Percentiles rank a stretch among this genome's conserved stretches.
Evolutionary conservation across 2,888 invertebrate species (phyloP).

Genomic region (Hydraecia micacea): DNA sequence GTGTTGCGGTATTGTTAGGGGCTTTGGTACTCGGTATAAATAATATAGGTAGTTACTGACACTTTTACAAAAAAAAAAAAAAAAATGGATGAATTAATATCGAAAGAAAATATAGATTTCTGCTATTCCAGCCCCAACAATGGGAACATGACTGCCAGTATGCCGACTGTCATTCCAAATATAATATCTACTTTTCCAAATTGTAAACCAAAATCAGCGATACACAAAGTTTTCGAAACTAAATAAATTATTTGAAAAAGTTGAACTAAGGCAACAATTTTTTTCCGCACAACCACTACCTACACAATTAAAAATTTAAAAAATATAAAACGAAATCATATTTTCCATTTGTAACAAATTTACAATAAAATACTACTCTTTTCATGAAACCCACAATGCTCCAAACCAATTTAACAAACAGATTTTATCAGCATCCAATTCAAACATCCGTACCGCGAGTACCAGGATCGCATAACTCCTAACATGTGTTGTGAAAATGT

Average conservation of each 20-base stretch:
- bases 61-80: neutral
- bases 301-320: conserved; percentile 25
- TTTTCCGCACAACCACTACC: neutral
- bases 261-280: neutral
- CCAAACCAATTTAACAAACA: conserved; percentile 13
- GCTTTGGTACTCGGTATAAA: conserved; percentile 52
- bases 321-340: conserved; percentile 3
- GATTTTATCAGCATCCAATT: conserved; percentile 29
- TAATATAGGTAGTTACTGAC: too few species aligned
- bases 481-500: conserved; percentile 77
- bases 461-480: conserved; percentile 56
- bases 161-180: neutral
- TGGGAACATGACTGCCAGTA: neutral
- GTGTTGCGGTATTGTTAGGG: conserved; percentile 51
- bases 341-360: conserved; percentile 26
- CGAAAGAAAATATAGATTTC: neutral
- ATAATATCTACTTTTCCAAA: neutral
- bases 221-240: neutral
- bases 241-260: neutral
- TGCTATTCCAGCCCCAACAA: too few species aligned
- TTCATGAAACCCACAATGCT: neutral
- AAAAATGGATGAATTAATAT: neutral
- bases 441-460: conserved; percentile 58
- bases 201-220: neutral
- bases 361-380: conserved; percentile 19